These are phyloP conservation scores for Bergia sp. DNA, from an alignment of 92 coral and sea anemone species.

Conservation along the genomic window DNA sequence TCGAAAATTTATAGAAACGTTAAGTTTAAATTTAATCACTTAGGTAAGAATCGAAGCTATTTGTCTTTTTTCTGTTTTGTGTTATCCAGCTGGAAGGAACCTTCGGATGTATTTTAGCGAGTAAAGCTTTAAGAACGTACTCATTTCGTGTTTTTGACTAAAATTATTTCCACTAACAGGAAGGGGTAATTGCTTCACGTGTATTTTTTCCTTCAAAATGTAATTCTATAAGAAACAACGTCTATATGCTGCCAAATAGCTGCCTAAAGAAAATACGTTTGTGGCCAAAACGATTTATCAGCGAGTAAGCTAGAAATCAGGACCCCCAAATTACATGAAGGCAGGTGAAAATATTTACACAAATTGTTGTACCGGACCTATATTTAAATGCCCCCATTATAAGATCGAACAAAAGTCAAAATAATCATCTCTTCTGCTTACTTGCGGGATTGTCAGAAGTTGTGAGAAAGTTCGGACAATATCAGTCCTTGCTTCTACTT, in stretches of 20 bases:
- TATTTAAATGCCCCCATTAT: neutral
- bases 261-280: neutral
- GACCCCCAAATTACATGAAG: neutral
- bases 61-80: neutral
- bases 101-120: conserved; percentile 2
- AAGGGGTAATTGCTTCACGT: conserved; percentile 14
- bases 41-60: neutral
- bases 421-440: neutral
- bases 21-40: neutral
- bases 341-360: conserved; percentile 28
- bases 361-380: neutral
- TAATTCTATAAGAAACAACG: neutral
- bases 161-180: conserved; percentile 14
- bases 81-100: neutral
- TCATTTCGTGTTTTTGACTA: conserved; percentile 1
- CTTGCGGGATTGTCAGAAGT: neutral
- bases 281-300: neutral
- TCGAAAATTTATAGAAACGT: neutral
- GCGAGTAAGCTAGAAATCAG: neutral
- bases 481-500: neutral
- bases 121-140: conserved; percentile 4
- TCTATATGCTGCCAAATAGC: neutral
- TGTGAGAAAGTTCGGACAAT: neutral
- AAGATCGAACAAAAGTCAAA: neutral
- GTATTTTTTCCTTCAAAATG: neutral